These are phyloP conservation scores for Neodiprion fabricii DNA, from an alignment of 1,140 invertebrate species.

Conservation along the genomic window DNA sequence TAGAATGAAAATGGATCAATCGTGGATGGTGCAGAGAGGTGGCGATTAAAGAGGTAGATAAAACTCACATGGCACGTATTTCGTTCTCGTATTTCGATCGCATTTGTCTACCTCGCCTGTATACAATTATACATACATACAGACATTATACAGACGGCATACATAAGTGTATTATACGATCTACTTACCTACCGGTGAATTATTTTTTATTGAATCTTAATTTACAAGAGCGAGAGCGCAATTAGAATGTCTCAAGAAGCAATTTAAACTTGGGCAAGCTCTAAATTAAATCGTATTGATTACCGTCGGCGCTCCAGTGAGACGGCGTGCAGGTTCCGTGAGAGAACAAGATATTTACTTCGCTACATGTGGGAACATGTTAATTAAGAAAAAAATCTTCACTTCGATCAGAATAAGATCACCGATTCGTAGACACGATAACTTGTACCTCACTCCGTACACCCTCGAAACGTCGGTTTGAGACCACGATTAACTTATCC, in stretches of 20 bases:
- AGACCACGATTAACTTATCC: not conserved
- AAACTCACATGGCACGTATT: no score
- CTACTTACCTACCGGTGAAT: no score
- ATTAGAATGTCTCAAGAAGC: not conserved
- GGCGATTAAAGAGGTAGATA: no score
- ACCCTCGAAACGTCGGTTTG: not conserved
- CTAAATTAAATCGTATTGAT: constrained; percentile 8
- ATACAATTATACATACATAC: no score
- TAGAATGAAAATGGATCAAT: no score
- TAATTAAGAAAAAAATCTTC: not conserved
- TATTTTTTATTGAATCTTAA: not conserved
- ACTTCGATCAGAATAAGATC: constrained; percentile 2
- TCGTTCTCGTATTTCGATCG: no score
- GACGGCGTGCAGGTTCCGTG: not conserved
- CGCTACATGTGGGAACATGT: constrained; percentile 5
- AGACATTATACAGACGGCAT: no score
- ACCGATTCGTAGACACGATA: not conserved
- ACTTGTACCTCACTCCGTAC: constrained; percentile 1
- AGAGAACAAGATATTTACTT: not conserved
- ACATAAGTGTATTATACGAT: no score
- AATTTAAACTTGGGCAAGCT: not conserved
- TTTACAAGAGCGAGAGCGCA: not conserved
- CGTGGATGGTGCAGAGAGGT: no score
- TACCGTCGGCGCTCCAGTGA: not conserved
- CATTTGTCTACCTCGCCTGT: no score